Conservation (phyloP, 1,140 invertebrate species). For the Halesus radiatus region DNA sequence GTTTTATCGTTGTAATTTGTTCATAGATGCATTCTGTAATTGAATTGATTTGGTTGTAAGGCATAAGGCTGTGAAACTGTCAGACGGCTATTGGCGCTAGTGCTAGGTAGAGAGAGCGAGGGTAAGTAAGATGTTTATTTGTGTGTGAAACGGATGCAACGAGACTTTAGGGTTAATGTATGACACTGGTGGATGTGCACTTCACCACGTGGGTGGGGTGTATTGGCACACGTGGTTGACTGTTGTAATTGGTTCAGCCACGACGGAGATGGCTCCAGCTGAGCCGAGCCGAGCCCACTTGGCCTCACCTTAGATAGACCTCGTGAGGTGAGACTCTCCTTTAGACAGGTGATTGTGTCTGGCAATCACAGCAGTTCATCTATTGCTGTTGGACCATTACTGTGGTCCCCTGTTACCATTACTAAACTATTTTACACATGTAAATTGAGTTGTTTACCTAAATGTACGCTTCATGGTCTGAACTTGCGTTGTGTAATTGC, state of each 20-base stretch:
- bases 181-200: background rate
- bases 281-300: background rate
- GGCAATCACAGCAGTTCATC: slow-evolving; percentile 55
- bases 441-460: slow-evolving; percentile 56
- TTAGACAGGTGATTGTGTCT: slow-evolving; percentile 56
- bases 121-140: slow-evolving; percentile 55
- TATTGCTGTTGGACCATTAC: slow-evolving; percentile 54
- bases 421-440: slow-evolving; percentile 54
- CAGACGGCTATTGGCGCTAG: background rate
- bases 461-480: slow-evolving; percentile 58
- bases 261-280: background rate
- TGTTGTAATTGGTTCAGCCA: background rate
- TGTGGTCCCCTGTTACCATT: slow-evolving; percentile 54
- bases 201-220: no score
- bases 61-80: slow-evolving; percentile 30
- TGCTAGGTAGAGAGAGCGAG: slow-evolving; percentile 27
- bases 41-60: background rate
- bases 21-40: background rate
- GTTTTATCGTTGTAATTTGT: background rate
- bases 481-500: slow-evolving; percentile 56
- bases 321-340: slow-evolving; percentile 52
- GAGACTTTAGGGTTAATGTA: slow-evolving; percentile 7
- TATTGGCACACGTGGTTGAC: background rate
- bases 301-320: slow-evolving; percentile 13
- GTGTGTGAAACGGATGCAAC: slow-evolving; percentile 47